Percentiles rank a stretch among this genome's conserved stretches.
phyloP scores from a whole-genome alignment of 2,888 invertebrate genomes.

The Brassicogethes aeneus region DNA sequence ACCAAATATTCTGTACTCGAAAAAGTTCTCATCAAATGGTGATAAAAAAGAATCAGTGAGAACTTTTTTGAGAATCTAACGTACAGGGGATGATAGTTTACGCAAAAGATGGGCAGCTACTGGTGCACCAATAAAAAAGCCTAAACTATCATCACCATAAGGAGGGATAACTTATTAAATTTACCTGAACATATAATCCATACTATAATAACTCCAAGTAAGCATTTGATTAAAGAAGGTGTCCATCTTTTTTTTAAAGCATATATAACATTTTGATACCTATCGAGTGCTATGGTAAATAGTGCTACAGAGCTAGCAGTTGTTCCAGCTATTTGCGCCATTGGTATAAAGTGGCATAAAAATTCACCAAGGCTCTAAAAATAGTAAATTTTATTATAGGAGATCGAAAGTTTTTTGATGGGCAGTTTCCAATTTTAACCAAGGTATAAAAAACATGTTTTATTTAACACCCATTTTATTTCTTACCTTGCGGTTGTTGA shows the following conservation, averaged over 20 bases:
- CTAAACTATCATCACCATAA: no score
- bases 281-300: conserved; percentile 47
- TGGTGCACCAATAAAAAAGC: neutral
- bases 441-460: no score
- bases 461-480: no score
- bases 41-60: no score
- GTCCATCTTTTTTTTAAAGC: conserved; percentile 42
- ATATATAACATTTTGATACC: conserved; percentile 44
- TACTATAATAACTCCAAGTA: conserved; percentile 30
- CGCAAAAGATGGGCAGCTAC: neutral
- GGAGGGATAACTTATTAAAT: conserved; percentile 3
- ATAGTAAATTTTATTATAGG: no score
- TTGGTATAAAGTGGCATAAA: conserved; percentile 45
- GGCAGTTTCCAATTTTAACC: no score
- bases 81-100: no score
- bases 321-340: conserved; percentile 43
- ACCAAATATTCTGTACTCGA: neutral
- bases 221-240: conserved; percentile 35
- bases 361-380: conserved; percentile 41
- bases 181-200: conserved; percentile 39
- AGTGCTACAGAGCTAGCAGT: conserved; percentile 46
- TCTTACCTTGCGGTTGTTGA: no score
- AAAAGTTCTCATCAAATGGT: no score
- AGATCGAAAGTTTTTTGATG: no score
- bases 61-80: no score